These are phyloP conservation scores for Pristionchus arcanus DNA, from an alignment of 2,888 invertebrate genomes.

Conservation along the genomic window DNA sequence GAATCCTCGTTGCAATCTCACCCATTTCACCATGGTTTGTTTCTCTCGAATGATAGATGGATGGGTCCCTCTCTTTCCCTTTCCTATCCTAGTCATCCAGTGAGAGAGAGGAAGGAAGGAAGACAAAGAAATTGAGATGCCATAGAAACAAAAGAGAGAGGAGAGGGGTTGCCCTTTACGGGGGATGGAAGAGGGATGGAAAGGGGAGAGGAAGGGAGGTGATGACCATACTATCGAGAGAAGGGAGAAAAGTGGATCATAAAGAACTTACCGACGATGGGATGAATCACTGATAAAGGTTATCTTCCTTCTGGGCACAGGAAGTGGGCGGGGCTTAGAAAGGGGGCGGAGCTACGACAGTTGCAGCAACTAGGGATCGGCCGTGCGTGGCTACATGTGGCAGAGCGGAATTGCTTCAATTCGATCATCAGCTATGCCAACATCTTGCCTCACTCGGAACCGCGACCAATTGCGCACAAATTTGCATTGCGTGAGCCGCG, in stretches of 20 bases:
- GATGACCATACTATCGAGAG: background rate
- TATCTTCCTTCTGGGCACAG: background rate
- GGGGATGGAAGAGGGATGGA: background rate
- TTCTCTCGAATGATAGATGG: constrained; percentile 13
- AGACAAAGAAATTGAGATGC: constrained; percentile 42
- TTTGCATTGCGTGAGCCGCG: background rate
- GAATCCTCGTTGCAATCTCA: constrained; percentile 8
- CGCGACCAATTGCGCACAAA: background rate
- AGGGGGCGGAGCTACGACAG: constrained; percentile 28
- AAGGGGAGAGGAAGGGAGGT: background rate
- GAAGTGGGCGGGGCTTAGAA: constrained; percentile 14
- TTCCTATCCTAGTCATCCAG: constrained; percentile 9
- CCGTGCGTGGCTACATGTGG: constrained; percentile 79
- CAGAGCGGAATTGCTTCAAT: constrained; percentile 79
- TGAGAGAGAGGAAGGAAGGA: constrained; percentile 23
- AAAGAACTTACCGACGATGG: constrained; percentile 39
- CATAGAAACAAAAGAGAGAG: constrained; percentile 38
- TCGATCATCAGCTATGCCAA: constrained; percentile 80
- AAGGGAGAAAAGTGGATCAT: background rate
- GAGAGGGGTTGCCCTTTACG: background rate
- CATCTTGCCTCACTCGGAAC: constrained; percentile 80
- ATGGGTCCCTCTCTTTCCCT: background rate
- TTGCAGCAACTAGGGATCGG: background rate
- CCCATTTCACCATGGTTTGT: background rate
- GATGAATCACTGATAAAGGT: constrained; percentile 46